A percentile compares a stretch with the other conserved stretches of the same genome.
These are phyloP conservation scores for Nephrotoma flavescens DNA, from an alignment of 2,888 invertebrate genomes.

Conservation along the genomic window DNA sequence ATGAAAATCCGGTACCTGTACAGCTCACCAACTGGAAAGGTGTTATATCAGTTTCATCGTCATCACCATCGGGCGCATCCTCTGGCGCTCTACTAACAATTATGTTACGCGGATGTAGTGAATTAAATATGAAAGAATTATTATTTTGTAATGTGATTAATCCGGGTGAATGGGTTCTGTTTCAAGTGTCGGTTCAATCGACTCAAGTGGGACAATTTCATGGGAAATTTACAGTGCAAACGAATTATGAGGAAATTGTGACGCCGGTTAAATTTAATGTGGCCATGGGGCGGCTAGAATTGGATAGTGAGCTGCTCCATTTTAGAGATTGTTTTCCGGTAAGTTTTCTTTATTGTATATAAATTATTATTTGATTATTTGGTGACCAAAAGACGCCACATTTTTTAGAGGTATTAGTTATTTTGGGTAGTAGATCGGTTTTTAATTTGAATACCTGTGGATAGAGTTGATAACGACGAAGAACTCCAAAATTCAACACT, in stretches of 20 bases:
- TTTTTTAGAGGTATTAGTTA: too few species aligned
- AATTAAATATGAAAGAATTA: conserved; percentile 11
- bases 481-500: too few species aligned
- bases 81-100: conserved; percentile 12
- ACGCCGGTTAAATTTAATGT: conserved; percentile 60
- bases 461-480: too few species aligned
- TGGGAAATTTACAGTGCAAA: conserved; percentile 57
- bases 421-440: too few species aligned
- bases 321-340: conserved; percentile 73
- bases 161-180: conserved; percentile 49
- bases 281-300: conserved; percentile 56
- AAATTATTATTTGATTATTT: too few species aligned
- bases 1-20: conserved; percentile 21
- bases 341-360: conserved; percentile 25
- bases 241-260: conserved; percentile 50
- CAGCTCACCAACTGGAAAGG: conserved; percentile 26
- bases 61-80: neutral
- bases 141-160: conserved; percentile 37
- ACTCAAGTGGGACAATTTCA: conserved; percentile 48
- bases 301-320: conserved; percentile 49
- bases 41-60: conserved; percentile 16
- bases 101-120: conserved; percentile 11
- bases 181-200: conserved; percentile 54
- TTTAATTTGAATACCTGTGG: too few species aligned
- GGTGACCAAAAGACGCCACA: too few species aligned